Evolutionary conservation across 23 tunicate species (phyloP).

Genomic region (Pegea sp.): DNA sequence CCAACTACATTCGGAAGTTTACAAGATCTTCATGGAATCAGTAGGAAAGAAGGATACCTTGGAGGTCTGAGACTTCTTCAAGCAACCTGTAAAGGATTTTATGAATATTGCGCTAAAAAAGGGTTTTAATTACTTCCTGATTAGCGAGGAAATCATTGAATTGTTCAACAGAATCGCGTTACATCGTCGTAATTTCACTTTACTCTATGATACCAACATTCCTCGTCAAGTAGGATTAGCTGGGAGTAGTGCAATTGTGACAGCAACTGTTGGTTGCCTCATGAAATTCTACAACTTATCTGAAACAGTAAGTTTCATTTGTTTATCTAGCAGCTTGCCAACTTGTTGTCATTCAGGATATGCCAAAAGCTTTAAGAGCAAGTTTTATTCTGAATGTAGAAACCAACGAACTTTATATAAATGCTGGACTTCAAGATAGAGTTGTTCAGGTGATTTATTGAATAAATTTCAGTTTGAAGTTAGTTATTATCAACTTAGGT

Average conservation of each 20-base stretch:
- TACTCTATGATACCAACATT: slow-evolving; percentile 79
- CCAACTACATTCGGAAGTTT: slow-evolving; percentile 88
- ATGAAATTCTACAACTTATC: slow-evolving; percentile 49
- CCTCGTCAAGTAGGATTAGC: slow-evolving; percentile 94
- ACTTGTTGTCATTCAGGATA: slow-evolving; percentile 40
- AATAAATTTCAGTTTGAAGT: not conserved
- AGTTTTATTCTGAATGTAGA: slow-evolving; percentile 66
- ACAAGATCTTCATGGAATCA: slow-evolving; percentile 77
- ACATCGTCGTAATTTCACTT: slow-evolving; percentile 47
- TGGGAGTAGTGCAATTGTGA: slow-evolving; percentile 86
- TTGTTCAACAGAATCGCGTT: slow-evolving; percentile 28
- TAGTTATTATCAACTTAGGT: slow-evolving; percentile 4
- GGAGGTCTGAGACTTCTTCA: slow-evolving; percentile 85
- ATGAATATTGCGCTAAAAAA: slow-evolving; percentile 58
- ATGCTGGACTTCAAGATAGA: slow-evolving; percentile 90
- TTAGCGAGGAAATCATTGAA: not conserved
- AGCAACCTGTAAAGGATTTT: slow-evolving; percentile 90
- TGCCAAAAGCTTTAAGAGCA: slow-evolving; percentile 80
- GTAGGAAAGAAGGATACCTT: slow-evolving; percentile 74
- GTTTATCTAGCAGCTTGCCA: no score
- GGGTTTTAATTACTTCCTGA: slow-evolving; percentile 14
- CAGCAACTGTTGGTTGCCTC: slow-evolving; percentile 62
- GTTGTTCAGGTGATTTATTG: slow-evolving; percentile 34
- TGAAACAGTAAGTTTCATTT: slow-evolving; percentile 10
- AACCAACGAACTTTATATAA: slow-evolving; percentile 66